A percentile compares a stretch with the other conserved stretches of the same genome.
These are phyloP conservation scores for Micronisus gabar DNA, from an alignment of 2,113 vertebrate species.

Conservation along the genomic window DNA sequence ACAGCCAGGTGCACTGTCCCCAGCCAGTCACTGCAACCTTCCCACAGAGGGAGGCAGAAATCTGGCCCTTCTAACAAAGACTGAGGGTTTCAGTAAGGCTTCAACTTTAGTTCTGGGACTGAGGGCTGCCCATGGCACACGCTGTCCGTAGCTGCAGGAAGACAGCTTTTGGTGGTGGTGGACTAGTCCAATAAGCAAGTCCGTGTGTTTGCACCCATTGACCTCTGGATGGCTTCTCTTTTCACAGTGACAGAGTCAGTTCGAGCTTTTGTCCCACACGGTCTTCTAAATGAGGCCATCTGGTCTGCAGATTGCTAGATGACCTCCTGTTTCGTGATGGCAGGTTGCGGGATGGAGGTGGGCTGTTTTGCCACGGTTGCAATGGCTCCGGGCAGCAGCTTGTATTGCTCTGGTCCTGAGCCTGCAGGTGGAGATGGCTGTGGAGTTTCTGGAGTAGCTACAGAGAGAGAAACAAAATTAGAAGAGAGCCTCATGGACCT, in stretches of 20 bases:
- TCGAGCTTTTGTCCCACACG: background rate
- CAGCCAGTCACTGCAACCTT: background rate
- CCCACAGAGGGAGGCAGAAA: background rate
- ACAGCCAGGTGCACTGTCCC: background rate
- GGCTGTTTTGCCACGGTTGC: slow-evolving; percentile 89
- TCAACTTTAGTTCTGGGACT: background rate
- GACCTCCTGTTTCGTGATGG: slow-evolving; percentile 96
- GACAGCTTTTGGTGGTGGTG: background rate
- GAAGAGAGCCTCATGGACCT: background rate
- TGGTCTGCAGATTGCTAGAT: slow-evolving; percentile 76
- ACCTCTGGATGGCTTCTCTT: background rate
- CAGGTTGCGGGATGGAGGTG: slow-evolving; percentile 86
- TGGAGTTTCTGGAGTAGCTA: slow-evolving; percentile 97
- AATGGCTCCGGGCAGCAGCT: slow-evolving; percentile 91
- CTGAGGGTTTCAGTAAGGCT: background rate
- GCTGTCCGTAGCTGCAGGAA: background rate
- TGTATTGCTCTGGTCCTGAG: slow-evolving; percentile 93
- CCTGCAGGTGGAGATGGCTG: slow-evolving; percentile 92
- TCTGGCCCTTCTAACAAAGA: background rate
- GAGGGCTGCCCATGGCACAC: background rate
- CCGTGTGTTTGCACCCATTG: background rate
- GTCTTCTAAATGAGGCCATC: background rate
- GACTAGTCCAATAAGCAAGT: background rate
- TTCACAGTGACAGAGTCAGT: slow-evolving; percentile 41
- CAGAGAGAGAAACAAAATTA: slow-evolving; percentile 50